Evolutionary conservation across 2,888 invertebrate species (phyloP).

Genomic region (Conops quadrifasciatus): DNA sequence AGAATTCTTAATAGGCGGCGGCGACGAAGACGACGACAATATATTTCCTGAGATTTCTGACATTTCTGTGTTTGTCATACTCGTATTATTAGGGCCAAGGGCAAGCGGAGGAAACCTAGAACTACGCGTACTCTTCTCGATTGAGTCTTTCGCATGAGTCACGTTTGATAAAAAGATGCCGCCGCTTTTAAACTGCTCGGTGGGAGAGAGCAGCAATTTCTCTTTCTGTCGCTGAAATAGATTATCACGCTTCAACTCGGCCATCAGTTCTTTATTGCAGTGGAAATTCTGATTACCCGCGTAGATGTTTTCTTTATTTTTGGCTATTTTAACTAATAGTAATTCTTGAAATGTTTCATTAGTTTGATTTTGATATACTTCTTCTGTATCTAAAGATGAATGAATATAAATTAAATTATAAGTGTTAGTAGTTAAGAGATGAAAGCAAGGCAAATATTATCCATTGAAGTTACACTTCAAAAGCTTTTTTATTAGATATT

Average conservation of each 20-base stretch:
- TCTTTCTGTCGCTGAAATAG: conserved; percentile 41
- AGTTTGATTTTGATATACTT: conserved; percentile 20
- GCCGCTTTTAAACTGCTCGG: conserved; percentile 3
- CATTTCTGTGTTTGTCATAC: too few species aligned
- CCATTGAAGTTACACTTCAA: neutral
- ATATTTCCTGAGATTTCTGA: too few species aligned
- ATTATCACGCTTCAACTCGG: conserved; percentile 37
- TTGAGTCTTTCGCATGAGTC: conserved; percentile 28
- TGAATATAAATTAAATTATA: conserved; percentile 11
- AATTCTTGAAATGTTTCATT: conserved; percentile 27
- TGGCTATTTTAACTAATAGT: conserved; percentile 6
- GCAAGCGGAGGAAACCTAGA: too few species aligned
- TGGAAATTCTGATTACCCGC: conserved; percentile 35
- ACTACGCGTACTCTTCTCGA: conserved; percentile 5
- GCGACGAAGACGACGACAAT: too few species aligned
- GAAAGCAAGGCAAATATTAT: neutral
- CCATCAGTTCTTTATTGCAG: conserved; percentile 37
- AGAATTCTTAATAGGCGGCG: neutral
- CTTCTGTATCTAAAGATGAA: conserved; percentile 35
- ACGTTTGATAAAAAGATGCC: conserved; percentile 24
- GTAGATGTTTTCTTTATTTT: conserved; percentile 38
- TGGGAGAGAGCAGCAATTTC: conserved; percentile 27
- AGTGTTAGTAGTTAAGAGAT: neutral
- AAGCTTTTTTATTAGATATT: too few species aligned
- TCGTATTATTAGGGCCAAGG: too few species aligned